Percentiles rank a stretch among this genome's conserved stretches.
These are phyloP conservation scores for Turritopsis dohrnii DNA, from an alignment of 30 jellyfish, hydroid and myxozoan species.

Conservation along the genomic window DNA sequence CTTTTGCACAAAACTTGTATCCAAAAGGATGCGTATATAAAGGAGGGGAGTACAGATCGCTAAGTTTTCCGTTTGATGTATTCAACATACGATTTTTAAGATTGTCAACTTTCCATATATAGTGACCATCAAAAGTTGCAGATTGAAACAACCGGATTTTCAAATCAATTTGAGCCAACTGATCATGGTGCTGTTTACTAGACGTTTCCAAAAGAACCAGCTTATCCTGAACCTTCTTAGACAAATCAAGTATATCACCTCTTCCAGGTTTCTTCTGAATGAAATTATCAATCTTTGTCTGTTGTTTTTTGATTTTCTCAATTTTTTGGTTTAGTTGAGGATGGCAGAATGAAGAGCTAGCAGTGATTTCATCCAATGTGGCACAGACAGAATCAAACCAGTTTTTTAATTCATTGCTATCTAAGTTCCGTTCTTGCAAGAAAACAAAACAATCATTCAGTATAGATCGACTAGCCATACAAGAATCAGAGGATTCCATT, in stretches of 20 bases:
- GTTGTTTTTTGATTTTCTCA: background rate
- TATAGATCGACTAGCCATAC: background rate
- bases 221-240: conserved; percentile 2
- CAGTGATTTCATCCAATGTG: background rate
- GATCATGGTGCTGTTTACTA: conserved; percentile 23
- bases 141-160: conserved; percentile 53
- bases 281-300: background rate
- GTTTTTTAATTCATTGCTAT: background rate
- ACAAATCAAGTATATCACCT: too few relatives aligned
- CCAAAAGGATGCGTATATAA: conserved; percentile 44
- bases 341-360: background rate
- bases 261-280: background rate
- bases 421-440: background rate
- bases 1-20: conserved; percentile 44
- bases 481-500: background rate
- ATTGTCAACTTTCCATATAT: conserved; percentile 73
- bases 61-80: conserved; percentile 40
- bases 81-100: conserved; percentile 48
- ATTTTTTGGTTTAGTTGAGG: background rate
- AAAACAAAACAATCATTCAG: background rate
- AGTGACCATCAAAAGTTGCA: conserved; percentile 51
- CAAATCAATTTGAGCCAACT: conserved; percentile 40
- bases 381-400: background rate
- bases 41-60: conserved; percentile 74
- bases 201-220: conserved; percentile 38